Evolutionary conservation across 1,140 invertebrate genomes (phyloP), one percentile per base, ranked within the genome.

Genomic region (Zelostemma sp.): DNA sequence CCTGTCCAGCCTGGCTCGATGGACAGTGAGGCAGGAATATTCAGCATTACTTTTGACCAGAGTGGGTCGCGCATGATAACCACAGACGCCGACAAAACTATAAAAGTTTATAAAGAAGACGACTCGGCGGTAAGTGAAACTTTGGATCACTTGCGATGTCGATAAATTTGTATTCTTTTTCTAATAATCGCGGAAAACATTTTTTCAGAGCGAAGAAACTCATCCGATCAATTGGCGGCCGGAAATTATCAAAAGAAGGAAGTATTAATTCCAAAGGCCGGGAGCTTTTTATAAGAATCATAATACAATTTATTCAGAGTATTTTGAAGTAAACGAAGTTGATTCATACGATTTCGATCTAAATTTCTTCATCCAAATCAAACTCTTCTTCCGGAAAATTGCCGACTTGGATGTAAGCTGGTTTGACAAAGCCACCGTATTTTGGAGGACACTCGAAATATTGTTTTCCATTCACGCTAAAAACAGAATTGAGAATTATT

Each of bases 71-170:
- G 98, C 53, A 89, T 99, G 41, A 95, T 99, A 51, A 98, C 97
- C 1, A 95, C 95, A 3, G 98, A 99, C 86, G 97, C 97, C 4
- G 98, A 99, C 84, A 99, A 99, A 87, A 99, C 97, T 0, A 97
- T 99, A 62, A 99, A 99, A 90, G 93, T 99, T 64, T 99, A 99
- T 84, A 97, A 96, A 83, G 97, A 99, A 87, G 97, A 99, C 86
- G 95, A 98, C n/a, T n/a, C n/a, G n/a, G n/a, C n/a, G n/a, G n/a
- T n/a, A n/a, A n/a, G n/a, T n/a, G n/a, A n/a, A n/a, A n/a, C n/a
- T n/a, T n/a, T n/a, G n/a, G n/a, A n/a, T n/a, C n/a, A n/a, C n/a
- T n/a, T n/a, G n/a, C n/a, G n/a, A n/a, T n/a, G n/a, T n/a, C n/a
- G n/a, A n/a, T n/a, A n/a, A n/a, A n/a, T n/a, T n/a, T n/a, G n/a